phyloP scores from a whole-genome alignment of 2,797 vertebrate genomes.

The Catostomus latipinnis region DNA sequence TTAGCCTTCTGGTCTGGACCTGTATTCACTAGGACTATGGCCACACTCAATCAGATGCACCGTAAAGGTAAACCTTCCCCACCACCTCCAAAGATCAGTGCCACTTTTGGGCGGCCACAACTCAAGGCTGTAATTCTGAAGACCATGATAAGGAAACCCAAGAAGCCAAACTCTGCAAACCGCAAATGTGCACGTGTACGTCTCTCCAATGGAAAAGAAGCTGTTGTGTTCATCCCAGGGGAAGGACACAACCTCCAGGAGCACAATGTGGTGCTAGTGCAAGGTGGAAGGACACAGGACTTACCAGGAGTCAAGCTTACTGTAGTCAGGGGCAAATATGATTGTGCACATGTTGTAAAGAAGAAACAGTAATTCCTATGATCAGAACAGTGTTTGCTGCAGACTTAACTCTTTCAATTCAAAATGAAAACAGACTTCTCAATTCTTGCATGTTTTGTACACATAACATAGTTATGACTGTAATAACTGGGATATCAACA shows the following conservation, averaged over 20 bases:
- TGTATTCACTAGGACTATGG: constrained; percentile 79
- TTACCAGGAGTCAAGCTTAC: constrained; percentile 90
- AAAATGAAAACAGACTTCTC: no score
- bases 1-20: constrained; percentile 64
- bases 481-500: neutral
- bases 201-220: constrained; percentile 87
- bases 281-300: constrained; percentile 91
- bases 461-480: no score
- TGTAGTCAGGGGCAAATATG: constrained; percentile 88
- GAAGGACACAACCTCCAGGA: constrained; percentile 96
- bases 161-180: constrained; percentile 96
- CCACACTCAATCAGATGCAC: constrained; percentile 93
- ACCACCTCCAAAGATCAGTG: constrained; percentile 28
- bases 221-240: constrained; percentile 85
- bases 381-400: neutral
- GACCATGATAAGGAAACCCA: constrained; percentile 91
- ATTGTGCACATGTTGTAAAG: constrained; percentile 92
- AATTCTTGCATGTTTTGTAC: no score
- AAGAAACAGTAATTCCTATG: constrained; percentile 75
- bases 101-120: constrained; percentile 83
- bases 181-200: constrained; percentile 88
- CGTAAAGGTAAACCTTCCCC: constrained; percentile 75
- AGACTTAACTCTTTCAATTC: no score
- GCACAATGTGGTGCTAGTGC: constrained; percentile 88
- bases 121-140: constrained; percentile 87